Evolutionary conservation across 2,797 vertebrate genomes (phyloP).

Genomic region (Sus cebifrons): DNA sequence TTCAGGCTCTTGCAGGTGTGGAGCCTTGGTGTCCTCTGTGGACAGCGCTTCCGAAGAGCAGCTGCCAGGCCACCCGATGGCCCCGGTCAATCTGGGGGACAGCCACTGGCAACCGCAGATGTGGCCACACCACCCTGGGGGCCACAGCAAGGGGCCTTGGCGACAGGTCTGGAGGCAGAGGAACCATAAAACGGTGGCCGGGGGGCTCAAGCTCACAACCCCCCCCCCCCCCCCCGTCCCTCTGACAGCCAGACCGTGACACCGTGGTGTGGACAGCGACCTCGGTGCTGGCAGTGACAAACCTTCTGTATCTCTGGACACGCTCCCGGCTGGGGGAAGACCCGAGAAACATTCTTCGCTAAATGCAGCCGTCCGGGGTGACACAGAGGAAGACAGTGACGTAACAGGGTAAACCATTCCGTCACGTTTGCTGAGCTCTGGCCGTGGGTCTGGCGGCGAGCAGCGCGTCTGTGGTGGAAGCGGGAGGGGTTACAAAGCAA

Average conservation of each 20-base stretch:
- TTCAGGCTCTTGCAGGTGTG: background rate
- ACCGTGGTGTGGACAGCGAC: accelerated
- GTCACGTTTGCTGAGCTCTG: background rate
- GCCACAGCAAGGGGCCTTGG: background rate
- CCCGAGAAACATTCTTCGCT: too few relatives aligned
- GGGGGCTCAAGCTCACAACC: background rate
- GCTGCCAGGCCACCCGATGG: background rate
- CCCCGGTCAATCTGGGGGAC: background rate
- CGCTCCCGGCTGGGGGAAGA: accelerated
- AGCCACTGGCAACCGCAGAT: background rate
- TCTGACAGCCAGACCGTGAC: accelerated
- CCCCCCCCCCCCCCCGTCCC: too few relatives aligned
- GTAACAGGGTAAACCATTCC: accelerated
- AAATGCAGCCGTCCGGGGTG: background rate
- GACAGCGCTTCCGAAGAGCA: background rate
- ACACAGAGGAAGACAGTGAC: background rate
- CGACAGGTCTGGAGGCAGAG: background rate
- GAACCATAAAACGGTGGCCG: background rate
- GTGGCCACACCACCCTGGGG: background rate
- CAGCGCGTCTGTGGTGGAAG: background rate
- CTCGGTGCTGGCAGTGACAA: background rate
- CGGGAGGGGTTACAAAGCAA: background rate
- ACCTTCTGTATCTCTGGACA: background rate
- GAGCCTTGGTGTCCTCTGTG: accelerated
- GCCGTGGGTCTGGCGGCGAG: accelerated